Evolutionary conservation across 2,113 vertebrate genomes (phyloP).

Genomic region (Rhinolophus ferrumequinum): DNA sequence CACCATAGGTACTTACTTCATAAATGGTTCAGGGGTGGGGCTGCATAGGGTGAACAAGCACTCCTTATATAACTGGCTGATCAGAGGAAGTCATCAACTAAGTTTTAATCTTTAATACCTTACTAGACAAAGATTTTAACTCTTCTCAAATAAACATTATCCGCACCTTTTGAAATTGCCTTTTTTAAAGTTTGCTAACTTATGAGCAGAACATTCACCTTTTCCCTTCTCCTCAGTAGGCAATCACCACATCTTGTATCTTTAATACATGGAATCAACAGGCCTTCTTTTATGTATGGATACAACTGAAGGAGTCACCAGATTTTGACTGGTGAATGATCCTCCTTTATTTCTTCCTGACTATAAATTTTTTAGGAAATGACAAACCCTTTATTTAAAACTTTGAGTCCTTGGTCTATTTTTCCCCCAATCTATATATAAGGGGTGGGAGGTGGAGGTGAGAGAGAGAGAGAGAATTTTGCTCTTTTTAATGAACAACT

Average conservation of each 20-base stretch:
- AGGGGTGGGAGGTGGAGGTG: too few species aligned
- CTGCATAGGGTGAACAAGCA: background rate
- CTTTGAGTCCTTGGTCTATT: background rate
- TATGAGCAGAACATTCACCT: background rate
- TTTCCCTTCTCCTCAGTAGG: background rate
- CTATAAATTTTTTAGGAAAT: background rate
- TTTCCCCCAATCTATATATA: background rate
- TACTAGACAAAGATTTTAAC: background rate
- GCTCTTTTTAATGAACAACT: background rate
- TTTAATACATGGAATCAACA: background rate
- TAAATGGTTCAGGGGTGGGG: background rate
- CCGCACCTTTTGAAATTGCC: background rate
- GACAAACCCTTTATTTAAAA: background rate
- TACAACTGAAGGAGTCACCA: background rate
- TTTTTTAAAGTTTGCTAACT: background rate
- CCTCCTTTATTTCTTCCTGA: background rate
- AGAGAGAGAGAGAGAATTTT: background rate
- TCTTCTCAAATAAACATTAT: background rate
- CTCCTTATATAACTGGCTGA: background rate
- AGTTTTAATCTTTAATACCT: background rate
- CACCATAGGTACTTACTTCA: background rate
- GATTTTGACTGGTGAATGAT: background rate
- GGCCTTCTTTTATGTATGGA: background rate
- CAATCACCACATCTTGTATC: background rate
- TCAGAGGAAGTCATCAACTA: background rate